Percentiles rank a stretch among this genome's conserved stretches.
phyloP scores from a whole-genome alignment of 2,888 invertebrate genomes.

The Aspidiotus destructor region DNA sequence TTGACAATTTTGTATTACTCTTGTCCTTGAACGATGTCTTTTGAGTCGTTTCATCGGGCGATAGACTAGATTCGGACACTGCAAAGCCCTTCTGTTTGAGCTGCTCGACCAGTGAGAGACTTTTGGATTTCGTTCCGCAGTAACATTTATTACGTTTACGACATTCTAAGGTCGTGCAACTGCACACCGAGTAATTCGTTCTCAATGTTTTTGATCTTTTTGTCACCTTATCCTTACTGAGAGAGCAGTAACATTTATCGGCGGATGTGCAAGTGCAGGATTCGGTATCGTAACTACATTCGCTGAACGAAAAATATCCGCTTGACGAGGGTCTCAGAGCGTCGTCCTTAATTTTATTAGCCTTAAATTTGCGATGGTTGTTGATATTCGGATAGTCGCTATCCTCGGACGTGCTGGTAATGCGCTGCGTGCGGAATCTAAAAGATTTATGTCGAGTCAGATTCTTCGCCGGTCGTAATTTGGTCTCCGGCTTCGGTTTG shows the following conservation, averaged over 20 bases:
- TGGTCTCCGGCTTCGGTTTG: conserved; percentile 26
- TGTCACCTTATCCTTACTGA: conserved; percentile 7
- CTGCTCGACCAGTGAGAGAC: conserved; percentile 44
- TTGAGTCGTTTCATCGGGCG: conserved; percentile 38
- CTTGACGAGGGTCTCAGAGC: conserved; percentile 45
- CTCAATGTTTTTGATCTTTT: conserved; percentile 3
- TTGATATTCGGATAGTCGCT: conserved; percentile 45
- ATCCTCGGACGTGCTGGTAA: conserved; percentile 43
- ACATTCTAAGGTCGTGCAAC: conserved; percentile 77
- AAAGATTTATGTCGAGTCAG: conserved; percentile 19
- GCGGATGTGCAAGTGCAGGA: conserved; percentile 65
- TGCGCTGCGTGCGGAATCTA: conserved; percentile 26
- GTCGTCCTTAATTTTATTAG: conserved; percentile 40
- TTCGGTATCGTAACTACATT: conserved; percentile 76
- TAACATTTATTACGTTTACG: conserved; percentile 81
- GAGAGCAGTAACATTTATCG: conserved; percentile 69
- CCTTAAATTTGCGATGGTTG: conserved; percentile 35
- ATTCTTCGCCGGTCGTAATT: conserved; percentile 15
- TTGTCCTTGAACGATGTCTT: conserved; percentile 39
- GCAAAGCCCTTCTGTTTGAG: conserved; percentile 47
- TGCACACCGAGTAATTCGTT: conserved; percentile 46
- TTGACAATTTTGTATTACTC: conserved; percentile 39
- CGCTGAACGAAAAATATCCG: conserved; percentile 75
- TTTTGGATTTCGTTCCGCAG: conserved; percentile 45
- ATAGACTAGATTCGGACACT: conserved; percentile 41